Conservation (phyloP, 2,888 invertebrate species). For the Tetragonula carbonaria region DNA sequence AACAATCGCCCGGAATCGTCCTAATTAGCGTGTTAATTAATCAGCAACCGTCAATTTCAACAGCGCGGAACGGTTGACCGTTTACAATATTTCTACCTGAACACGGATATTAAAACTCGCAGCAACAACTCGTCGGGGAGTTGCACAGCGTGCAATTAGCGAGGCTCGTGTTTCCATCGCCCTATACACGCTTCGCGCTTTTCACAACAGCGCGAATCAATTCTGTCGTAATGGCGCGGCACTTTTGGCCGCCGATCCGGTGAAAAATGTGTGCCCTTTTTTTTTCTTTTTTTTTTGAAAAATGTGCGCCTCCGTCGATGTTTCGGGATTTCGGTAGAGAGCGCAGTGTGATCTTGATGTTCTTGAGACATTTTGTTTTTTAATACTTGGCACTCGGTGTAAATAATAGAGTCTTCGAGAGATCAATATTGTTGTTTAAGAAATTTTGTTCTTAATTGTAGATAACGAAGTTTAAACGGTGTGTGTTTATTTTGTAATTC, state of each 20-base stretch:
- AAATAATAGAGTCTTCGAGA: too few species aligned
- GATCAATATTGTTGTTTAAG: too few species aligned
- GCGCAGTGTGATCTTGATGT: too few species aligned
- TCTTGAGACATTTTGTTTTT: too few species aligned
- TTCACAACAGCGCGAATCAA: constrained; percentile 4
- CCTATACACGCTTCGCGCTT: neutral
- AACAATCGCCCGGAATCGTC: constrained; percentile 1
- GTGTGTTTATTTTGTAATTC: too few species aligned
- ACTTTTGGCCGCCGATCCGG: neutral
- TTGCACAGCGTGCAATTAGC: constrained; percentile 44
- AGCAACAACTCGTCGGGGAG: constrained; percentile 24
- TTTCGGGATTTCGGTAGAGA: too few species aligned
- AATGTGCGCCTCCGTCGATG: too few species aligned
- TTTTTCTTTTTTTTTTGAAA: too few species aligned
- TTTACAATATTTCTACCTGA: constrained; percentile 9
- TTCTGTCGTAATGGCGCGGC: neutral
- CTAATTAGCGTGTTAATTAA: constrained; percentile 58
- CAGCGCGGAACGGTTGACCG: constrained; percentile 1
- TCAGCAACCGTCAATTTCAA: constrained; percentile 52
- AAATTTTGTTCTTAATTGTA: too few species aligned
- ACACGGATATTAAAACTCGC: constrained; percentile 34
- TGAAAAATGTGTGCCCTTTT: neutral
- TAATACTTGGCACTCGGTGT: too few species aligned
- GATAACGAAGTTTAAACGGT: too few species aligned
- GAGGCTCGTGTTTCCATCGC: neutral